Evolutionary conservation across 1,140 invertebrate genomes (phyloP).

Genomic region (Belonocnema kinseyi): DNA sequence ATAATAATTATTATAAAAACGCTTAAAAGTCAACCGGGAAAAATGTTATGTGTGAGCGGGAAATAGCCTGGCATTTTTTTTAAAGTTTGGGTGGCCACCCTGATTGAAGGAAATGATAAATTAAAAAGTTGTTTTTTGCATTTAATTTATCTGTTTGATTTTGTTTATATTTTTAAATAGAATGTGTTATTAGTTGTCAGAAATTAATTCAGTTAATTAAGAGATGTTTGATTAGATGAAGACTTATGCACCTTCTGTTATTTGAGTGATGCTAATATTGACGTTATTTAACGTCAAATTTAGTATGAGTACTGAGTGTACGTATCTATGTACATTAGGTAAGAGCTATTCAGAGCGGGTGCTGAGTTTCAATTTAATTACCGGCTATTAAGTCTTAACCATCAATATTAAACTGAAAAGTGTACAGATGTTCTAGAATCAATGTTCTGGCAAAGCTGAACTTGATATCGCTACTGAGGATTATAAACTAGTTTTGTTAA

Average conservation of each 20-base stretch:
- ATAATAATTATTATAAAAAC: no score
- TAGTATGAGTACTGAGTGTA: not conserved
- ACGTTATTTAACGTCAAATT: not conserved
- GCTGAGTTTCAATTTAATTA: slow-evolving; percentile 20
- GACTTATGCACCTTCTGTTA: not conserved
- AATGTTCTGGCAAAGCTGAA: not conserved
- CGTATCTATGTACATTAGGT: not conserved
- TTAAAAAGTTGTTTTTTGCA: no score
- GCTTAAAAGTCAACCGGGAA: no score
- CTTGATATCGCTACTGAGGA: not conserved
- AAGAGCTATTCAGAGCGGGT: slow-evolving; percentile 5
- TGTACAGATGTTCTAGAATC: not conserved
- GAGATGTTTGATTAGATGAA: not conserved
- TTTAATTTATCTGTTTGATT: no score
- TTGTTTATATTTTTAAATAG: no score
- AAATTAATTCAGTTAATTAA: not conserved
- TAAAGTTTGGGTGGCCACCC: no score
- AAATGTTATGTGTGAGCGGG: no score
- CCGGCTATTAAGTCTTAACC: slow-evolving; percentile 17
- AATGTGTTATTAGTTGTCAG: not conserved
- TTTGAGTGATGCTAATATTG: slow-evolving; percentile 4
- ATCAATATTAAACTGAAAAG: not conserved
- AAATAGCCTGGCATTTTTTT: no score
- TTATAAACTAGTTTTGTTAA: not conserved
- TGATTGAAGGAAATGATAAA: no score